Conservation (phyloP, 2,113 vertebrate genomes). For the Notechis scutatus region DNA sequence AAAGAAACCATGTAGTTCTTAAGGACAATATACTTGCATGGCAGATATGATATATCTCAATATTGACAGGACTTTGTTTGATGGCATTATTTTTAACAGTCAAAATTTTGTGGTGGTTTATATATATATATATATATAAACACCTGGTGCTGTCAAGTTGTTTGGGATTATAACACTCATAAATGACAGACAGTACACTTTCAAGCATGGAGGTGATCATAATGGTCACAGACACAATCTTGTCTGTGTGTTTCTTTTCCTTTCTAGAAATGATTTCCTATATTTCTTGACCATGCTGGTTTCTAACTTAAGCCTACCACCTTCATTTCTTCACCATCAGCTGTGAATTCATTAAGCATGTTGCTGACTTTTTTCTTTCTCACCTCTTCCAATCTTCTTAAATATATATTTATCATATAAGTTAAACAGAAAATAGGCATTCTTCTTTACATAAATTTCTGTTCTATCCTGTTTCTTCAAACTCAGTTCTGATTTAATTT, state of each 20-base stretch:
- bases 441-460: background rate
- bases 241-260: background rate
- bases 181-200: background rate
- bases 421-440: background rate
- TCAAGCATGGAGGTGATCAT: background rate
- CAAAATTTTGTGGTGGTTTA: background rate
- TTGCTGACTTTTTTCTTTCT: background rate
- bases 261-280: background rate
- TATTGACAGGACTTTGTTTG: accelerated
- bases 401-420: background rate
- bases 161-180: no score
- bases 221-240: background rate
- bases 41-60: background rate
- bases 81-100: background rate
- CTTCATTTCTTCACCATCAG: background rate
- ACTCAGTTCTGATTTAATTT: background rate
- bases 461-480: background rate
- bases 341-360: background rate
- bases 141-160: no score
- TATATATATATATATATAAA: no score
- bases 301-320: background rate
- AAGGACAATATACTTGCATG: background rate
- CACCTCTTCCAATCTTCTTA: background rate
- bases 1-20: background rate
- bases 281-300: background rate